Conservation (phyloP, 2,113 vertebrate species). For the Aspidoscelis tigris region DNA sequence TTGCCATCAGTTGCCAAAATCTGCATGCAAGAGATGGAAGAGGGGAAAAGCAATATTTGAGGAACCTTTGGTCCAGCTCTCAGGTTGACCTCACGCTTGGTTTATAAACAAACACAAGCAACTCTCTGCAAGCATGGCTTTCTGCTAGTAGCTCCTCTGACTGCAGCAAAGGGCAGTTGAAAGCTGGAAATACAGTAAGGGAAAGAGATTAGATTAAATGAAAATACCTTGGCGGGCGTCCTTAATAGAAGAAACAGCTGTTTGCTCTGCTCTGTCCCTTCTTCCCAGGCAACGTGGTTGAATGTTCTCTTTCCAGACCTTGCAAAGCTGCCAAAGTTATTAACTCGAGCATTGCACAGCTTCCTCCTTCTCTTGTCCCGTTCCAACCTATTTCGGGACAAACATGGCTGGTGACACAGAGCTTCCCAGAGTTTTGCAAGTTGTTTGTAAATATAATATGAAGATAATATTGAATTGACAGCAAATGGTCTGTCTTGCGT, state of each 20-base stretch:
- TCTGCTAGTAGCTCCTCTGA: neutral
- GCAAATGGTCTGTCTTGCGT: neutral
- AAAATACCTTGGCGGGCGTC: neutral
- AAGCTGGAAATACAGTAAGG: neutral
- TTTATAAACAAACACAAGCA: neutral
- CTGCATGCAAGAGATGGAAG: too few relatives aligned
- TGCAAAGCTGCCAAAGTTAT: neutral
- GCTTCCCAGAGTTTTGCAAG: neutral
- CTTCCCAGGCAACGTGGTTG: neutral
- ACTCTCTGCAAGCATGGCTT: neutral
- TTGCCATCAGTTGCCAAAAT: too few relatives aligned
- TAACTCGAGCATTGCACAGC: accelerated
- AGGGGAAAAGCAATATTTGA: too few relatives aligned
- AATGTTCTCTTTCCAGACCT: neutral
- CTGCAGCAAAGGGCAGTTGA: neutral
- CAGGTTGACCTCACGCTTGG: neutral
- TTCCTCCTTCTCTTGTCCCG: neutral
- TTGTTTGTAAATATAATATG: neutral
- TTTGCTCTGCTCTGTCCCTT: accelerated
- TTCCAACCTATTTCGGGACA: neutral
- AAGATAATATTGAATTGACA: neutral
- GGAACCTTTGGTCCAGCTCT: too few relatives aligned
- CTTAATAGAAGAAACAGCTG: constrained; percentile 29
- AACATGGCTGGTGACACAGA: neutral
- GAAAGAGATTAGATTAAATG: constrained; percentile 6